A percentile compares a stretch with the other conserved stretches of the same genome.
phyloP scores from a whole-genome alignment of 2,113 vertebrate species.

The Ammodytes marinus region DNA sequence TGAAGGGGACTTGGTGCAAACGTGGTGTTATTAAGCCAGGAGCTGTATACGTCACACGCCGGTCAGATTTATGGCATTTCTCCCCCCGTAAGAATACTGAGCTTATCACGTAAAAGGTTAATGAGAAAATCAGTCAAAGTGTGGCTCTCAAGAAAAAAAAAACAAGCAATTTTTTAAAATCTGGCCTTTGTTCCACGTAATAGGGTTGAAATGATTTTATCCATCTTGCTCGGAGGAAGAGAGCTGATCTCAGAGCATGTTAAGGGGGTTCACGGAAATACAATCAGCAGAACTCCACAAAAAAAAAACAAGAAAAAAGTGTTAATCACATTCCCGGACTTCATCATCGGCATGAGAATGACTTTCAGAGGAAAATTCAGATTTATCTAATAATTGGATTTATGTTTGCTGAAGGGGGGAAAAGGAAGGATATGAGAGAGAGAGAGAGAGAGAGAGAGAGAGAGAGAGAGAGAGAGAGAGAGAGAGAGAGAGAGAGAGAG shows the following conservation, averaged over 20 bases:
- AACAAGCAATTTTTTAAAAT: conserved; percentile 24
- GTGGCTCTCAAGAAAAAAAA: conserved; percentile 22
- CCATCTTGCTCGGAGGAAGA: conserved; percentile 31
- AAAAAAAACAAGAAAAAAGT: conserved; percentile 62
- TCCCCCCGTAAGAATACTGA: neutral
- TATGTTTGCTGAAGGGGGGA: conserved; percentile 64
- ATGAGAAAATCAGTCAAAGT: conserved; percentile 63
- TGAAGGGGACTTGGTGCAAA: conserved; percentile 9
- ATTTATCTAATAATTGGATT: conserved; percentile 79
- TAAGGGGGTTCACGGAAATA: conserved; percentile 54
- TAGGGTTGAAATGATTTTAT: conserved; percentile 66
- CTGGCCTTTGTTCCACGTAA: conserved; percentile 59
- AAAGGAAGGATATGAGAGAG: conserved; percentile 2
- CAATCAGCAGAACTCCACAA: conserved; percentile 50
- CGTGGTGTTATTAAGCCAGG: conserved; percentile 12
- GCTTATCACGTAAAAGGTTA: conserved; percentile 59
- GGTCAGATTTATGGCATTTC: conserved; percentile 10
- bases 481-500: neutral
- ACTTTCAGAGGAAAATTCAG: conserved; percentile 39
- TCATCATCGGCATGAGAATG: conserved; percentile 55
- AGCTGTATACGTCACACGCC: conserved; percentile 2
- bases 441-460: conserved; percentile 1
- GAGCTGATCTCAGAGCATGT: conserved; percentile 39
- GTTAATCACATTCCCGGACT: conserved; percentile 53
- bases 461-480: conserved; percentile 20